Conservation (phyloP, 2,113 vertebrate genomes). For the Heptranchias perlo region DNA sequence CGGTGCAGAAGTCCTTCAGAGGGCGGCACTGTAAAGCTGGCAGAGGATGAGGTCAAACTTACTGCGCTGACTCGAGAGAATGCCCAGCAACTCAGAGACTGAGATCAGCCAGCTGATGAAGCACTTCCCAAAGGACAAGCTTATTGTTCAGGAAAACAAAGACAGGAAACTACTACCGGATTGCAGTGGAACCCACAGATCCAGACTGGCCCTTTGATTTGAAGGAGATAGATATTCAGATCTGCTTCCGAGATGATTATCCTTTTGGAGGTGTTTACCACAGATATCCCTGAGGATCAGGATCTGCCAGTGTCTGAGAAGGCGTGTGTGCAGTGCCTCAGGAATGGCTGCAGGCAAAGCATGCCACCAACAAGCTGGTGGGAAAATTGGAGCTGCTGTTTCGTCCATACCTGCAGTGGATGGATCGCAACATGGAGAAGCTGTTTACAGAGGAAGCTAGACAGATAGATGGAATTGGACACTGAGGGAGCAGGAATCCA, state of each 20-base stretch:
- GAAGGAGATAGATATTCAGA: slow-evolving; percentile 65
- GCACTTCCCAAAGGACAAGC: no score
- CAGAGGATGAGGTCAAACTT: no score
- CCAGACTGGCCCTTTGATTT: slow-evolving; percentile 74
- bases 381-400: slow-evolving; percentile 69
- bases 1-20: no score
- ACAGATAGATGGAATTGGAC: slow-evolving; percentile 69
- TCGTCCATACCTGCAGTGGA: slow-evolving; percentile 65
- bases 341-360: slow-evolving; percentile 67
- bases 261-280: slow-evolving; percentile 64
- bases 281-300: slow-evolving; percentile 66
- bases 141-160: no score
- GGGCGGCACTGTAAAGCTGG: no score
- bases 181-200: no score
- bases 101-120: no score
- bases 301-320: slow-evolving; percentile 62
- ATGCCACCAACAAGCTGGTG: slow-evolving; percentile 66
- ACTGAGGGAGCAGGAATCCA: slow-evolving; percentile 63
- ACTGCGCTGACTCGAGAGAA: no score
- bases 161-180: no score
- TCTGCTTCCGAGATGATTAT: slow-evolving; percentile 68
- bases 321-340: slow-evolving; percentile 58
- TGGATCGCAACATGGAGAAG: slow-evolving; percentile 70
- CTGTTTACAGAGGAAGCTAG: slow-evolving; percentile 68
- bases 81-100: no score